Evolutionary conservation across 2,888 invertebrate species (phyloP), one percentile per base, ranked within the genome.

Genomic region (Schizotus pectinicornis): DNA sequence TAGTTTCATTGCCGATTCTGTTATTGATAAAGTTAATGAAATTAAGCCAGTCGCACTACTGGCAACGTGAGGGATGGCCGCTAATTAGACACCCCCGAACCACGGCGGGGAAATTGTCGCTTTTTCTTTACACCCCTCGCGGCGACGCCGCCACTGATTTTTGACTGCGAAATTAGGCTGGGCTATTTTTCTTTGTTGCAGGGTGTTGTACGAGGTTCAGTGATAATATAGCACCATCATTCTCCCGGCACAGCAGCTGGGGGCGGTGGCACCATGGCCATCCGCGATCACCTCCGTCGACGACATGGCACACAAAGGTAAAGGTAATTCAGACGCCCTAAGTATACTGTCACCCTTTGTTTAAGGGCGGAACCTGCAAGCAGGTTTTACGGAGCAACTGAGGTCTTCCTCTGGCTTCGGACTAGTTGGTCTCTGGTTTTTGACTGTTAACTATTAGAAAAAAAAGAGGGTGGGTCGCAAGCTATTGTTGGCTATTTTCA

Each of bases 291-390:
- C 88, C 80, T 86, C 91, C 75, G 87, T 91, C 74, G 91, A 92
- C 83, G 91, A 92, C 77, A 86, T 92, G 83, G 89, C 90, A 71
- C 91, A 92, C 83, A 92, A 92, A 88, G 92, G 92, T 92, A 87
- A 87, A 84, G 81, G 70, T 70, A 72, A 71, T 61, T 55, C 14
- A 22, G n/a, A 37, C 14, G 7, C 13, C 7, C 34, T 35, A 50
- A 41, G 9, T 31, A 41, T 13, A 35, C n/a, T 9, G 2, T 35
- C 3, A 3, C n/a, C 6, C 11, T 35, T 35, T 35, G 36, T 35
- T 35, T 35, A n/a, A 35, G 6, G n/a, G 22, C 5, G 5, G 22
- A 22, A 22, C 2, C 22, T 22, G 22, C 22, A 22, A 3, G 2
- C 22, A 22, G 5, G 22, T 22, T 22, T 22, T 22, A 22, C 5